Evolutionary conservation across 2,888 invertebrate species (phyloP).

Genomic region (Papilio gigon): DNA sequence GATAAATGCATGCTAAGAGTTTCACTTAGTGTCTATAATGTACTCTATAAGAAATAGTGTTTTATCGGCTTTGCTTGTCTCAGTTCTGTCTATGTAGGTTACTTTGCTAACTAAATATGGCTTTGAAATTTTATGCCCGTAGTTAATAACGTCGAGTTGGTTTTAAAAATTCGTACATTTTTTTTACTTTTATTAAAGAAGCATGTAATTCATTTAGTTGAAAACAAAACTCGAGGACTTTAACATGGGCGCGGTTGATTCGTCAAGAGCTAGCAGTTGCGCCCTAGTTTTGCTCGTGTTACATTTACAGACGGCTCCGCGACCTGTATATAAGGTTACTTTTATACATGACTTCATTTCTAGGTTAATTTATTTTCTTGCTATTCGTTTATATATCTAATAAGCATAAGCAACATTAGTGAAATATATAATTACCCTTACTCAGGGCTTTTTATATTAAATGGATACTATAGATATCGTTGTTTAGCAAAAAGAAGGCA

Average conservation of each 20-base stretch:
- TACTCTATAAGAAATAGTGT: no score
- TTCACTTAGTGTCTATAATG: no score
- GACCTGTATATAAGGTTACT: neutral
- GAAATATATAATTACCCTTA: neutral
- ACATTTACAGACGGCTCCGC: constrained; percentile 7
- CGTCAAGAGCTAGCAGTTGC: constrained; percentile 29
- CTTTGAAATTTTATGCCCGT: neutral
- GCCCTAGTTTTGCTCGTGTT: constrained; percentile 28
- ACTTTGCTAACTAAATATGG: no score
- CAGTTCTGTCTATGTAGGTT: no score
- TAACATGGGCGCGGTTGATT: constrained; percentile 25
- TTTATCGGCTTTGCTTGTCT: no score
- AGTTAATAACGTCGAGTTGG: neutral
- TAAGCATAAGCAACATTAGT: neutral
- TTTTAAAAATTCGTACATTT: neutral
- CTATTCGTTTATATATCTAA: neutral
- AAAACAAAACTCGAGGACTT: constrained; percentile 20
- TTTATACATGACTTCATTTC: neutral
- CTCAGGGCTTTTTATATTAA: no score
- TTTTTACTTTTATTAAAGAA: constrained; percentile 6
- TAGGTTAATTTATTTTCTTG: constrained; percentile 11
- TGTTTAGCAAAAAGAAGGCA: neutral
- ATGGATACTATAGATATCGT: no score
- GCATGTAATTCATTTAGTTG: constrained; percentile 16
- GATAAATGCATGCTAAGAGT: neutral